These are phyloP conservation scores for Latrodectus geometricus DNA, from an alignment of 1,140 invertebrate species.

Conservation along the genomic window DNA sequence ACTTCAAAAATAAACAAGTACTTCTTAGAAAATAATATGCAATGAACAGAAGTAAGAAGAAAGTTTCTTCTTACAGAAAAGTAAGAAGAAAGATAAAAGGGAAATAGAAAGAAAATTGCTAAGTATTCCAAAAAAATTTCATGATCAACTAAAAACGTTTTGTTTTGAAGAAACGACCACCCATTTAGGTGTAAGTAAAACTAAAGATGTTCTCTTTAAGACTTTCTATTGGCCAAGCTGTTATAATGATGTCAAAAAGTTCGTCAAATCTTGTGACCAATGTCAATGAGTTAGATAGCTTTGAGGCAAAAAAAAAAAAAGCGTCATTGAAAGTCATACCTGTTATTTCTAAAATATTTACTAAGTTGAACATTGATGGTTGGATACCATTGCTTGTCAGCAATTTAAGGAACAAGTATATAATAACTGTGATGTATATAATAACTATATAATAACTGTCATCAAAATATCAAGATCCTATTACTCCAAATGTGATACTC, in stretches of 20 bases:
- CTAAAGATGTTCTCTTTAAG: background rate
- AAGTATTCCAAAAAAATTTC: too few species aligned
- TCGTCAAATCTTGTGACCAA: slow-evolving; percentile 7
- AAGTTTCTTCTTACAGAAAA: too few species aligned
- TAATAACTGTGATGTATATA: too few species aligned
- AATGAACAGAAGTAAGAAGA: too few species aligned
- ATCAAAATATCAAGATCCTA: background rate
- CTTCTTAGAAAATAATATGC: too few species aligned
- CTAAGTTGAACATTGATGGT: slow-evolving; percentile 4
- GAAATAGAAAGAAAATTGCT: too few species aligned
- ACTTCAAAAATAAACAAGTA: too few species aligned
- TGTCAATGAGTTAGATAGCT: background rate
- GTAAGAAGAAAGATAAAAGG: too few species aligned
- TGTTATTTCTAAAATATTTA: slow-evolving; percentile 1
- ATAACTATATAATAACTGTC: too few species aligned
- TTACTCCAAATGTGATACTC: background rate
- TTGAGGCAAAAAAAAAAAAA: slow-evolving; percentile 7
- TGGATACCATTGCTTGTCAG: background rate
- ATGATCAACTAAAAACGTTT: too few species aligned
- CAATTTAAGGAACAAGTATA: background rate
- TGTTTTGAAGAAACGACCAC: too few species aligned
- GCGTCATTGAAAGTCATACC: background rate
- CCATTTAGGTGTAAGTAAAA: background rate
- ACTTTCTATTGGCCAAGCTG: slow-evolving; percentile 12
- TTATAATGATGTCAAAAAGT: slow-evolving; percentile 6